phyloP scores from a whole-genome alignment of 92 coral and sea anemone genomes.

The Porites divaricata region DNA sequence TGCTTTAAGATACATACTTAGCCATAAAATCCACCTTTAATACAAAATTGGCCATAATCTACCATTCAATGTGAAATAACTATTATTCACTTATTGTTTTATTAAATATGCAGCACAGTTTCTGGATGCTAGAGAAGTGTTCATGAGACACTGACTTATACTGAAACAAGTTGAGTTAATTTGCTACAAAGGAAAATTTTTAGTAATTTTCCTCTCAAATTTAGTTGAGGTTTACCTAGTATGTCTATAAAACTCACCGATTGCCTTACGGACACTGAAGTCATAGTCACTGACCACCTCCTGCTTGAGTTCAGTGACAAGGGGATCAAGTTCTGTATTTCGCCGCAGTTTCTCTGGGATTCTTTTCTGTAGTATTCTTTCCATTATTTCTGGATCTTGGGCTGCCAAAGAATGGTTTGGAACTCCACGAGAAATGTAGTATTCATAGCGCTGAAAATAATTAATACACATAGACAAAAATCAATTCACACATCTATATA shows the following conservation, averaged over 20 bases:
- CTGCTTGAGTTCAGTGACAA: slow-evolving; percentile 65
- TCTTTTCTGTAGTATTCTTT: slow-evolving; percentile 79
- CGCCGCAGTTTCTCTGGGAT: slow-evolving; percentile 75
- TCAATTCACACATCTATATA: neutral
- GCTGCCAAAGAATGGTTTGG: slow-evolving; percentile 85
- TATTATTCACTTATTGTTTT: no score
- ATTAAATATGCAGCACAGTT: no score
- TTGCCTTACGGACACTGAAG: slow-evolving; percentile 91
- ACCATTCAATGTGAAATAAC: no score
- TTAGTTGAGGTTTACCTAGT: neutral
- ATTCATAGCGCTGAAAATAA: slow-evolving; percentile 82
- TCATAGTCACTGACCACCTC: slow-evolving; percentile 89
- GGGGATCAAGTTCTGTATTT: slow-evolving; percentile 82
- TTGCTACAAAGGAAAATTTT: no score
- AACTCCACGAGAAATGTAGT: slow-evolving; percentile 90
- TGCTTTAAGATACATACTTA: no score
- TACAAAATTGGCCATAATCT: no score
- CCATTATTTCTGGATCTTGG: slow-evolving; percentile 88
- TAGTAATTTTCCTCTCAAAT: no score
- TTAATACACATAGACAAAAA: no score
- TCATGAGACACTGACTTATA: no score
- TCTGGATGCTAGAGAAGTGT: no score
- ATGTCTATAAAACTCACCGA: slow-evolving; percentile 67
- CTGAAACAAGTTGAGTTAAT: no score
- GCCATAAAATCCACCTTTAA: no score